Evolutionary conservation across 2,797 vertebrate species (phyloP).

Genomic region (Steatocranus sp.): DNA sequence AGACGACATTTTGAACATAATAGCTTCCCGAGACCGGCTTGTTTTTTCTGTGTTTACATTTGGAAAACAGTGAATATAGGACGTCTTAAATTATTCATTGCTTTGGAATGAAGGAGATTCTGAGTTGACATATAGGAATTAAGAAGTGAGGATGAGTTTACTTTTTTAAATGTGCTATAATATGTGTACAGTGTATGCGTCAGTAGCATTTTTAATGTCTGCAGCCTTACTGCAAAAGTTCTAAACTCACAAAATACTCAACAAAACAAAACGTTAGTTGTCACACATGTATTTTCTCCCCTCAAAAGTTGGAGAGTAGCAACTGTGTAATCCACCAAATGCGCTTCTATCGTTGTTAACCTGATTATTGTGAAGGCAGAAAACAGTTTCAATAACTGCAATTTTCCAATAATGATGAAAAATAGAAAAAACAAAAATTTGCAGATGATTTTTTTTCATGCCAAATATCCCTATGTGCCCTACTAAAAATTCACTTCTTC

Average conservation of each 20-base stretch:
- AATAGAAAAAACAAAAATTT: neutral
- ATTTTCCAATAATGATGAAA: neutral
- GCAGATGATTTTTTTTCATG: neutral
- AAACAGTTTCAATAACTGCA: neutral
- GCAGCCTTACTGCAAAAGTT: neutral
- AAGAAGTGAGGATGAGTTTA: neutral
- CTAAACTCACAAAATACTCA: neutral
- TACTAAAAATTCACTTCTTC: neutral
- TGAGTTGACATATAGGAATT: neutral
- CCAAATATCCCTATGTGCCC: neutral
- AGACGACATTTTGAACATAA: constrained; percentile 20
- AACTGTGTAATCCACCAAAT: neutral
- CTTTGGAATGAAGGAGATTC: constrained; percentile 12
- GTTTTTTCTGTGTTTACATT: constrained; percentile 41
- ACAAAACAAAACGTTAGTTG: neutral
- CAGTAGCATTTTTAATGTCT: neutral
- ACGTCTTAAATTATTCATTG: constrained; percentile 33
- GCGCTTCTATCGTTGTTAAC: neutral
- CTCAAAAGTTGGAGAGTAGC: neutral
- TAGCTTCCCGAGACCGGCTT: neutral
- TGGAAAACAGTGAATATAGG: neutral
- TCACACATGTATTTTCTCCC: neutral
- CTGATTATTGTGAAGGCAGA: neutral
- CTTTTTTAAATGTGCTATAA: neutral
- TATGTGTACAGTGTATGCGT: neutral